Base-by-base conservation (phyloP, 2,888 invertebrate species). In the Dasypogon diadema region DNA sequence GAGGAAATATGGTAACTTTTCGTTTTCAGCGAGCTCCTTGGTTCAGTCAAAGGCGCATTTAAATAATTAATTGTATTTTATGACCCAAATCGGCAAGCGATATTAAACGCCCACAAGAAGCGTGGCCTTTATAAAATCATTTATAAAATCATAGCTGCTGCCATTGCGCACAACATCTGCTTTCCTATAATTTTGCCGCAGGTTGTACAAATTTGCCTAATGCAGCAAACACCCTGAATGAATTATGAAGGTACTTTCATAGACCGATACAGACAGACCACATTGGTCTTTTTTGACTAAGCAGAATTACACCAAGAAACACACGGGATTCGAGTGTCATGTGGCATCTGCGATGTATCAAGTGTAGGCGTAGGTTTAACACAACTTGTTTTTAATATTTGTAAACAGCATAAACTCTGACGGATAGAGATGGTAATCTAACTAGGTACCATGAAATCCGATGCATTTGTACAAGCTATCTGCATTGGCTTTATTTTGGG, bases 311-410 rank as follows among this genome's bases (percentile, higher is more conserved):
- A 14, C 14, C 26, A 56, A 56, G 56, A 14, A 26, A 26, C 14
- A 26, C n/a, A 30, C 16, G n/a, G 56, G 26, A 56, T 56, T 24
- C 8, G 26, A 56, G 56, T 56, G 56, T 24, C 56, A 30, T 55
- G 22, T 21, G 22, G 30, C 56, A 56, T 56, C 2, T 56, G 56
- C 18, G 12, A 56, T 26, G 14, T 24, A 56, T 56, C 24, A 56
- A 1, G 8, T 16, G 26, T 24, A 14, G 30, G 26, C 14, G 56
- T 56, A n/a, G 56, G 26, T 56, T 4, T 30, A 2, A 6, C 6
- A n/a, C 51, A 51, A n/a, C 51, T 12, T 12, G 42, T 12, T 42
- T 42, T 42, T n/a, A 30, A 30, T 30, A 42, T 30, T 5, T 42
- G 42, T 42, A 42, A 42, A 42, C 42, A 42, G n/a, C 42, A 42